These are phyloP conservation scores for Bovichtus variegatus DNA, from an alignment of 2,797 vertebrate species.

Conservation along the genomic window DNA sequence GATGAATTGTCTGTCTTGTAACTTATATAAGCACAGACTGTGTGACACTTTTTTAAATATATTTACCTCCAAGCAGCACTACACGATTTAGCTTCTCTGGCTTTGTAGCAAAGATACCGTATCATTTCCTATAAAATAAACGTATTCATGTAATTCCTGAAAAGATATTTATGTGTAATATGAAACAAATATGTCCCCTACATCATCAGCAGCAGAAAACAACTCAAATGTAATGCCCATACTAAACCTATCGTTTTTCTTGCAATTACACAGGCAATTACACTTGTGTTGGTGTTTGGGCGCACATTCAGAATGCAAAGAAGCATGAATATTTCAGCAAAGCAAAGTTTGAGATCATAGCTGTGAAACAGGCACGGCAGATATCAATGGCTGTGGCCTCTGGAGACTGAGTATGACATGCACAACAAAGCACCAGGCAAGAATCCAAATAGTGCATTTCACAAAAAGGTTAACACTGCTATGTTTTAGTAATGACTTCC, in stretches of 20 bases:
- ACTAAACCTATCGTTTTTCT: conserved; percentile 55
- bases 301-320: conserved; percentile 50
- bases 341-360: conserved; percentile 54
- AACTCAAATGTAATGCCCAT: conserved; percentile 25
- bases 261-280: conserved; percentile 72
- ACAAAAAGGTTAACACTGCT: conserved; percentile 78
- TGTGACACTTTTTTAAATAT: neutral
- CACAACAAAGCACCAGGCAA: conserved; percentile 66
- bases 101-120: neutral
- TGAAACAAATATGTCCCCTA: conserved; percentile 17
- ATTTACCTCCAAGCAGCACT: neutral
- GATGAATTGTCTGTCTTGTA: conserved; percentile 46
- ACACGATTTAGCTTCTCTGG: neutral
- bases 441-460: conserved; percentile 61
- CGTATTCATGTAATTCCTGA: conserved; percentile 22
- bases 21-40: conserved; percentile 9
- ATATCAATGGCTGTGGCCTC: conserved; percentile 37
- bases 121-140: neutral
- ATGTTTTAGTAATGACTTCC: conserved; percentile 84
- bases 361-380: conserved; percentile 10
- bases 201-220: conserved; percentile 17
- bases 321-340: conserved; percentile 70
- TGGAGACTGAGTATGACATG: conserved; percentile 41
- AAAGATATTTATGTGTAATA: neutral
- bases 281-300: conserved; percentile 34